Evolutionary conservation across 2,797 vertebrate species (phyloP).

Genomic region (Rhyacichthys aspro): DNA sequence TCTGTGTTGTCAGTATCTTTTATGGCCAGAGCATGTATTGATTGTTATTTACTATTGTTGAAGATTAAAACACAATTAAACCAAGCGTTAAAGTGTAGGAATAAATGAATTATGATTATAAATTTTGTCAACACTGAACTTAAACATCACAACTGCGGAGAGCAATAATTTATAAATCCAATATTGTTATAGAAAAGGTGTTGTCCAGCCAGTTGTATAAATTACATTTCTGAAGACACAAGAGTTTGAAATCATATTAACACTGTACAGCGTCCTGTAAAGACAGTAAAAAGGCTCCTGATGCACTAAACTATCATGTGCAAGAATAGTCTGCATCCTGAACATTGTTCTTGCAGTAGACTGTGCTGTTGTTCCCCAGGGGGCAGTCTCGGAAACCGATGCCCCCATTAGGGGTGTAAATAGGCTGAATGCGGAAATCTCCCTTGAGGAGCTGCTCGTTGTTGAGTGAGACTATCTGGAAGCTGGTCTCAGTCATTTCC

Average conservation of each 20-base stretch:
- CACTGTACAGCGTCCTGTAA: constrained; percentile 65
- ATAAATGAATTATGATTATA: constrained; percentile 50
- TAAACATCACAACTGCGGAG: constrained; percentile 87
- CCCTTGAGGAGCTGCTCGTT: constrained; percentile 98
- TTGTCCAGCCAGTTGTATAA: constrained; percentile 89
- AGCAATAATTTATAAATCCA: constrained; percentile 91
- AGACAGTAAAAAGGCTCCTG: constrained; percentile 67
- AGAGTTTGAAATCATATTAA: constrained; percentile 67
- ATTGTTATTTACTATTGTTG: constrained; percentile 11
- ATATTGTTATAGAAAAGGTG: constrained; percentile 92
- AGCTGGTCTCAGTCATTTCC: constrained; percentile 98
- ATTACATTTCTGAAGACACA: constrained; percentile 87
- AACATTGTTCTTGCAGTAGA: constrained; percentile 90
- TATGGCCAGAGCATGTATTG: too few relatives aligned
- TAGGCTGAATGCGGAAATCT: constrained; percentile 94
- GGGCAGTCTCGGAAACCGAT: constrained; percentile 90
- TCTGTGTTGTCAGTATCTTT: constrained; percentile 5
- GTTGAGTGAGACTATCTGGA: constrained; percentile 97
- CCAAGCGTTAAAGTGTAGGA: constrained; percentile 21
- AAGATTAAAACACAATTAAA: constrained; percentile 35
- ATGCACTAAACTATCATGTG: constrained; percentile 79
- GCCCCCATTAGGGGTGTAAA: constrained; percentile 94
- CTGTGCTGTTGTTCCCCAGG: constrained; percentile 89
- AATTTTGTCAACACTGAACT: constrained; percentile 83
- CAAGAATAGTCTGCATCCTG: constrained; percentile 89